phyloP scores from a whole-genome alignment of 2,888 invertebrate genomes.

The Synergus itoensis region DNA sequence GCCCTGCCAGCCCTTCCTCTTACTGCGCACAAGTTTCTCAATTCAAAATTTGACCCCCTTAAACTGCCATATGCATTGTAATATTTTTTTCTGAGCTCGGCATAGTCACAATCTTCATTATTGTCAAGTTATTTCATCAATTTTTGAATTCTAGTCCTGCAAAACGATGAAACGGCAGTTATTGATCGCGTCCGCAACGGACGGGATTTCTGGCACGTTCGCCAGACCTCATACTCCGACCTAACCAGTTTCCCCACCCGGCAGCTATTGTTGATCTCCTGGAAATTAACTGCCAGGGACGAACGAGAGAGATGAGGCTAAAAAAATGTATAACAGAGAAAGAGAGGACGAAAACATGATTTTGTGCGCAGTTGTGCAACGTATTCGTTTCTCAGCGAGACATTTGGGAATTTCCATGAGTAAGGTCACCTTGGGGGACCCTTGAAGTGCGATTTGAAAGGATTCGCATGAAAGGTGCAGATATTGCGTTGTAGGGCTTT shows the following conservation, averaged over 20 bases:
- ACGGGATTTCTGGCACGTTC: slow-evolving; percentile 74
- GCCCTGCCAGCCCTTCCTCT: slow-evolving; percentile 39
- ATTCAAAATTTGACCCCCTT: background rate
- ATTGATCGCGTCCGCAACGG: slow-evolving; percentile 68
- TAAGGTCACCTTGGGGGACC: slow-evolving; percentile 41
- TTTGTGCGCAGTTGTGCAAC: slow-evolving; percentile 7
- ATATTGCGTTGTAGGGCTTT: background rate
- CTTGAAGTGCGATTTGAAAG: slow-evolving; percentile 28
- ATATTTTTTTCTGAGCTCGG: background rate
- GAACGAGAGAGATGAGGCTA: slow-evolving; percentile 24
- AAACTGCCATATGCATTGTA: background rate
- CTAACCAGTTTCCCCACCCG: slow-evolving; percentile 53
- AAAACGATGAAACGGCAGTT: slow-evolving; percentile 55
- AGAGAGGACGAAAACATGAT: slow-evolving; percentile 3
- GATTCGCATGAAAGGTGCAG: background rate
- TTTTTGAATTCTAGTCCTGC: background rate
- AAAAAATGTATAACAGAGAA: background rate
- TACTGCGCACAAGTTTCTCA: background rate
- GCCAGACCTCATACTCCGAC: slow-evolving; percentile 60
- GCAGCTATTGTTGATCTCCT: slow-evolving; percentile 21
- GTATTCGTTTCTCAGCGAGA: background rate
- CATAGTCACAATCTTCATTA: background rate
- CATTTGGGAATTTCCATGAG: slow-evolving; percentile 27
- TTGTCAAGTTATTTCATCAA: background rate
- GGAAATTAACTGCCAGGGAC: slow-evolving; percentile 42